Evolutionary conservation across 2,113 vertebrate genomes (phyloP).

Genomic region (Ammodramus savannarum): DNA sequence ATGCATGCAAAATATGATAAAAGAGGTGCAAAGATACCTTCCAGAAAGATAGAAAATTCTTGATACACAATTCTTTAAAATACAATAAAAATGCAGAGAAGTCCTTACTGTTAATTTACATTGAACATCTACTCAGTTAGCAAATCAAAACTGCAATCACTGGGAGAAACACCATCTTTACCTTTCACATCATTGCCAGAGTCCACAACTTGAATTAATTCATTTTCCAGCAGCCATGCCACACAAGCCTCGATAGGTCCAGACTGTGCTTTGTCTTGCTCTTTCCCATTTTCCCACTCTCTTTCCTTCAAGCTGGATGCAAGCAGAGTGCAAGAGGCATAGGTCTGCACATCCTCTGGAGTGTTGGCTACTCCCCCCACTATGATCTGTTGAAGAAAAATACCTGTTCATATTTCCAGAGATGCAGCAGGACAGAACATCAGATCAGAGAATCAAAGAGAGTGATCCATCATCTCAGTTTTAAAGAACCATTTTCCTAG

Average conservation of each 20-base stretch:
- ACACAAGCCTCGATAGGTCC: constrained; percentile 87
- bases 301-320: constrained; percentile 76
- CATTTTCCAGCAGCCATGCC: constrained; percentile 91
- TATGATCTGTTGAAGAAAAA: constrained; percentile 81
- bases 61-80: not conserved
- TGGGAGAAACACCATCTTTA: constrained; percentile 34
- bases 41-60: not conserved
- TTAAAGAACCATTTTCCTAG: not conserved
- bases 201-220: constrained; percentile 88
- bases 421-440: not conserved
- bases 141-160: not conserved
- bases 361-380: constrained; percentile 89
- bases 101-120: not conserved
- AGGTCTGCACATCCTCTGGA: constrained; percentile 84
- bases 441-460: not conserved
- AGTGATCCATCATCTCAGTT: not conserved
- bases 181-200: constrained; percentile 66
- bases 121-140: not conserved
- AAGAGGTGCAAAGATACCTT: not conserved
- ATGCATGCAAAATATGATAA: not conserved
- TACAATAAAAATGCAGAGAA: not conserved
- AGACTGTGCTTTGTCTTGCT: constrained; percentile 48
- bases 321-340: constrained; percentile 90
- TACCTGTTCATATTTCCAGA: not conserved
- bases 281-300: constrained; percentile 24